Evolutionary conservation across 2,797 vertebrate species (phyloP).

Genomic region (Pogonophryne albipinna): DNA sequence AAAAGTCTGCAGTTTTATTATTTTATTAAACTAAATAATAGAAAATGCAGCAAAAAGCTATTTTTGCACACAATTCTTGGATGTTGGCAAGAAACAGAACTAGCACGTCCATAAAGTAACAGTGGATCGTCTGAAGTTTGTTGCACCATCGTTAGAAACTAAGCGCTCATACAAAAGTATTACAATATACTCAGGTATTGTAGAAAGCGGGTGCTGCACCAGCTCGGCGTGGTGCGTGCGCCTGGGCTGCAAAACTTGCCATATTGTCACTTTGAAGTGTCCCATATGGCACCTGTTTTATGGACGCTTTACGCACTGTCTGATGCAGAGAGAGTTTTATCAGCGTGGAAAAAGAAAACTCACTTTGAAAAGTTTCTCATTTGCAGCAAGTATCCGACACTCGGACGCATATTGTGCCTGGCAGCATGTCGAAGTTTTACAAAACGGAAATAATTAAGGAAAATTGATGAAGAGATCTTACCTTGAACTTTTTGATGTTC

Average conservation of each 20-base stretch:
- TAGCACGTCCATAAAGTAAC: constrained; percentile 45
- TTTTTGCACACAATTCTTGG: constrained; percentile 26
- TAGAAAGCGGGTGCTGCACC: constrained; percentile 43
- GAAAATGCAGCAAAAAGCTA: background rate
- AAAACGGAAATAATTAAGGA: constrained; percentile 8
- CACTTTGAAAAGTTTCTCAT: constrained; percentile 72
- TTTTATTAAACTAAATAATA: background rate
- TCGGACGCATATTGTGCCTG: constrained; percentile 26
- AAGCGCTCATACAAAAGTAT: constrained; percentile 20
- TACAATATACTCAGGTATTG: constrained; percentile 41
- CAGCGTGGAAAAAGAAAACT: constrained; percentile 34
- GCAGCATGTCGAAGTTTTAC: constrained; percentile 61
- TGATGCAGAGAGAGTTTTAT: constrained; percentile 47
- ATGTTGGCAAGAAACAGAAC: constrained; percentile 13
- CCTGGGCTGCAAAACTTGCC: constrained; percentile 66
- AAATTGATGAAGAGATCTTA: constrained; percentile 82
- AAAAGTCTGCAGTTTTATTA: constrained; percentile 6
- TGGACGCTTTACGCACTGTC: constrained; percentile 58
- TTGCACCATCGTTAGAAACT: constrained; percentile 11
- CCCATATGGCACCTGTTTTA: constrained; percentile 79
- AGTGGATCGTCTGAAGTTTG: constrained; percentile 51
- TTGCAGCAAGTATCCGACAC: constrained; percentile 38
- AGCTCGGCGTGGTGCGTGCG: constrained; percentile 42
- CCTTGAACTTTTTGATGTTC: constrained; percentile 97
- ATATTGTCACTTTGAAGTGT: constrained; percentile 67